A percentile compares a stretch with the other conserved stretches of the same genome.
phyloP scores from a whole-genome alignment of 2,888 invertebrate genomes.

The Clostera curtula region DNA sequence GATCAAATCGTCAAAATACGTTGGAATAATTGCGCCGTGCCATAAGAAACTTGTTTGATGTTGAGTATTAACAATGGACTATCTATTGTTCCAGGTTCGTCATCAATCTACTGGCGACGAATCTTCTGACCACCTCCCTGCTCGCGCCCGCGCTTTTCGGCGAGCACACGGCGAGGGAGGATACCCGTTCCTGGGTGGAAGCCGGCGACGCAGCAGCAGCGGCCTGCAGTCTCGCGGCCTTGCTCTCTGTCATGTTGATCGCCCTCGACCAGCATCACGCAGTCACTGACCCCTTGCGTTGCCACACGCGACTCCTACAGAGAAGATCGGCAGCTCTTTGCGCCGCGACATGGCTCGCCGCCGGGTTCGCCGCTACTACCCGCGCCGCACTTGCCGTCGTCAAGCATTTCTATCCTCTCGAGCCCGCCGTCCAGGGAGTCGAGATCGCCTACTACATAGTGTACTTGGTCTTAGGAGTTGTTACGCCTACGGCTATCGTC shows the following conservation, averaged over 20 bases:
- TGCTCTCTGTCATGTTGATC: slow-evolving; percentile 58
- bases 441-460: slow-evolving; percentile 52
- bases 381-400: slow-evolving; percentile 49
- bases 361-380: slow-evolving; percentile 49
- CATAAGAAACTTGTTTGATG: too few species aligned
- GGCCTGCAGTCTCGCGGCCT: slow-evolving; percentile 51
- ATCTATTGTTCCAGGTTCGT: slow-evolving; percentile 77
- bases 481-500: slow-evolving; percentile 75
- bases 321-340: slow-evolving; percentile 61
- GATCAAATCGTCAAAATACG: slow-evolving; percentile 11
- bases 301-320: slow-evolving; percentile 67
- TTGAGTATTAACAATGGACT: slow-evolving; percentile 22
- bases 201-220: slow-evolving; percentile 68
- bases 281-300: slow-evolving; percentile 66
- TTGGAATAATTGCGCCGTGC: too few species aligned
- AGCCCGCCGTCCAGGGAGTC: slow-evolving; percentile 43
- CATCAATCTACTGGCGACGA: slow-evolving; percentile 73
- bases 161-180: slow-evolving; percentile 78
- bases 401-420: slow-evolving; percentile 43
- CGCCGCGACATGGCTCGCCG: slow-evolving; percentile 71
- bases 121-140: slow-evolving; percentile 63
- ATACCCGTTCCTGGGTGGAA: slow-evolving; percentile 74
- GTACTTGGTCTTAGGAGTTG: slow-evolving; percentile 52
- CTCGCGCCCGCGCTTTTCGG: slow-evolving; percentile 67
- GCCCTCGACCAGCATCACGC: slow-evolving; percentile 73